Percentiles rank a stretch among this genome's conserved stretches.
These are phyloP conservation scores for Nyctibius bracteatus DNA, from an alignment of 2,113 vertebrate genomes.

Conservation along the genomic window DNA sequence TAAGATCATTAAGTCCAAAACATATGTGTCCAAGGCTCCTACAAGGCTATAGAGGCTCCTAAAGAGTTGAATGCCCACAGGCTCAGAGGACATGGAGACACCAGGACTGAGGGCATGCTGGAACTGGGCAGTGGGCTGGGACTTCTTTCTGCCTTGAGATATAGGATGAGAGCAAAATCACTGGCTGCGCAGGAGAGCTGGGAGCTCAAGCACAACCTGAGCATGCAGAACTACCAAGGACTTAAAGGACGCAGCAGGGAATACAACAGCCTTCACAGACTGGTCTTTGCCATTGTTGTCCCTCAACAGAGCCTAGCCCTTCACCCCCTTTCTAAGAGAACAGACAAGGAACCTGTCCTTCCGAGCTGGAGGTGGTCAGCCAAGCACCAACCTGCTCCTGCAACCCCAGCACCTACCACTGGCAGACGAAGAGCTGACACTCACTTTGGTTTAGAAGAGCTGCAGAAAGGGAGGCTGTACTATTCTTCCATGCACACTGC, in stretches of 20 bases:
- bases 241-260: neutral
- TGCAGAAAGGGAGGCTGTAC: neutral
- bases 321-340: neutral
- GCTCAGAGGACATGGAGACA: neutral
- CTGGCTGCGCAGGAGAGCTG: neutral
- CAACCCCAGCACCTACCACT: neutral
- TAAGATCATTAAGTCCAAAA: neutral
- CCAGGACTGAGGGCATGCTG: neutral
- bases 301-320: neutral
- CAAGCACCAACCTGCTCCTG: neutral
- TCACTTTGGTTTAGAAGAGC: neutral
- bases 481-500: rapidly evolving
- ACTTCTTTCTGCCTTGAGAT: neutral
- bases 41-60: neutral
- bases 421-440: neutral
- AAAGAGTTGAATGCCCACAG: neutral
- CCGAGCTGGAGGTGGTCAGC: neutral
- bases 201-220: neutral
- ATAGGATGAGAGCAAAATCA: neutral
- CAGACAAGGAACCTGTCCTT: neutral
- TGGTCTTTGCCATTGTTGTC: neutral
- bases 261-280: neutral
- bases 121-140: neutral
- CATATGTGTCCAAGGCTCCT: neutral
- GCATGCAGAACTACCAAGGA: neutral